Conservation (phyloP, 2,888 invertebrate species). For the Platycheirus rosarum region DNA sequence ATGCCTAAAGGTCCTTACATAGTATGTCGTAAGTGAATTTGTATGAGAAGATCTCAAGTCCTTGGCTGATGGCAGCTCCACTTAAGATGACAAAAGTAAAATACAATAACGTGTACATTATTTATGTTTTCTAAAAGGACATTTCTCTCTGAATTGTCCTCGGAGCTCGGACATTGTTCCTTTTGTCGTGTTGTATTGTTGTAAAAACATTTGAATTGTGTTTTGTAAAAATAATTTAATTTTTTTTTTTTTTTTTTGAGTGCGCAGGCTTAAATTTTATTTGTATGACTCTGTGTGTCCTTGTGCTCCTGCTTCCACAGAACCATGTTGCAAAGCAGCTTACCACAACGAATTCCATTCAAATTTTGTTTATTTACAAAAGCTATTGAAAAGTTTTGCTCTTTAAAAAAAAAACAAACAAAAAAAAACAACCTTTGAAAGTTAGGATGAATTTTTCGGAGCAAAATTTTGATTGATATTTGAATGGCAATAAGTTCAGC, state of each 20-base stretch:
- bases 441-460: conserved; percentile 45
- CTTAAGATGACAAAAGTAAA: conserved; percentile 30
- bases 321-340: conserved; percentile 9
- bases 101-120: conserved; percentile 20
- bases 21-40: conserved; percentile 41
- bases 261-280: conserved; percentile 37
- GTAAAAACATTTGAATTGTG: conserved; percentile 44
- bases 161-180: conserved; percentile 35
- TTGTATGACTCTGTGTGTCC: not conserved
- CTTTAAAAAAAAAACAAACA: not conserved
- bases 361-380: conserved; percentile 44
- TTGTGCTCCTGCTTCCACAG: not conserved
- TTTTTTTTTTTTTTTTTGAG: conserved; percentile 13
- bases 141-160: conserved; percentile 29
- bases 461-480: conserved; percentile 59
- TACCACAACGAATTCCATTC: conserved; percentile 34
- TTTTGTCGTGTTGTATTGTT: conserved; percentile 34
- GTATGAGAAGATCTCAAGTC: conserved; percentile 38
- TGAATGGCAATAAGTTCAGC: conserved; percentile 45
- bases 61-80: conserved; percentile 39
- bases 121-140: conserved; percentile 32
- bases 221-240: conserved; percentile 50
- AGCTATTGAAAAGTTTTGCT: conserved; percentile 25
- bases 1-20: conserved; percentile 42
- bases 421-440: conserved; percentile 8